These are phyloP conservation scores for Raja brachyura DNA, from an alignment of 2,113 vertebrate species.

Conservation along the genomic window DNA sequence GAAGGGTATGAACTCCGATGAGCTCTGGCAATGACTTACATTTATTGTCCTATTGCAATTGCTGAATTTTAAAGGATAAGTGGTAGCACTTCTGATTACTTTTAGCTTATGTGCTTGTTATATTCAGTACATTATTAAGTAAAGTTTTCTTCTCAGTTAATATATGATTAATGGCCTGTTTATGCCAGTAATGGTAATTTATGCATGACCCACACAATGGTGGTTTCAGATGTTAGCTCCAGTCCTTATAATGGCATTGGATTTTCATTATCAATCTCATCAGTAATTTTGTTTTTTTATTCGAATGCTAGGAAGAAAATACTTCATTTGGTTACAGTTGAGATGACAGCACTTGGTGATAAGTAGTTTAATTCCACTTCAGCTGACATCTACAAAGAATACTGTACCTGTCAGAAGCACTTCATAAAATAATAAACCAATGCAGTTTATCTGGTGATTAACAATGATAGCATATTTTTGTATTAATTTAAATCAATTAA, in stretches of 20 bases:
- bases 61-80: not conserved
- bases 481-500: not conserved
- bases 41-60: constrained; percentile 1
- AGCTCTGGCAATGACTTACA: not conserved
- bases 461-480: not conserved
- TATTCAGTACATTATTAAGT: constrained; percentile 1
- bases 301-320: constrained; percentile 11
- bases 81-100: not conserved
- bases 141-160: constrained; percentile 29
- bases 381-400: not conserved
- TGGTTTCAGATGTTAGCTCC: constrained; percentile 34
- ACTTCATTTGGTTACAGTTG: constrained; percentile 15
- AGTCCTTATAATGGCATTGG: not conserved
- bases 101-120: not conserved
- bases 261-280: constrained; percentile 11
- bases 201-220: constrained; percentile 20
- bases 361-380: constrained; percentile 27
- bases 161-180: constrained; percentile 19
- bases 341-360: constrained; percentile 24
- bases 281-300: constrained; percentile 27
- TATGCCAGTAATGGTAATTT: constrained; percentile 25
- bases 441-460: not conserved
- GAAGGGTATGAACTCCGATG: not conserved
- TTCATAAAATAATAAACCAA: constrained; percentile 33
- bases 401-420: constrained; percentile 7